Evolutionary conservation across 2,797 vertebrate species (phyloP).

Genomic region (Sebastes matsubarae): DNA sequence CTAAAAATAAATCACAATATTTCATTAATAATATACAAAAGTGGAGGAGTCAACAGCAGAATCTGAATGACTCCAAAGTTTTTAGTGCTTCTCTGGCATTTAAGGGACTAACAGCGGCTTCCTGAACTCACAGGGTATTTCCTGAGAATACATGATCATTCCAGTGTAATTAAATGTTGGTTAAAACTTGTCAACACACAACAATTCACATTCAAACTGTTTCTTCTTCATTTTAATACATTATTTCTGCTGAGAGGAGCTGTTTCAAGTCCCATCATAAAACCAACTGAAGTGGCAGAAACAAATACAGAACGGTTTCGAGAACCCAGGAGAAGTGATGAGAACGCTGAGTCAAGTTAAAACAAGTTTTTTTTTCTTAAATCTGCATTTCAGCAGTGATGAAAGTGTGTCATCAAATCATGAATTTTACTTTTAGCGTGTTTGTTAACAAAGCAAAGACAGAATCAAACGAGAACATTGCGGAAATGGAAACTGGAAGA

Average conservation of each 20-base stretch:
- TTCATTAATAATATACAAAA: background rate
- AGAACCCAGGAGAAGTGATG: background rate
- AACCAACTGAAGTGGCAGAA: slow-evolving; percentile 9
- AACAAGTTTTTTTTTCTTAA: background rate
- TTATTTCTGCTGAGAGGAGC: slow-evolving; percentile 32
- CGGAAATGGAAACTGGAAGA: background rate
- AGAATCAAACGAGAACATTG: background rate
- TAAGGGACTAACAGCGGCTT: too few species aligned
- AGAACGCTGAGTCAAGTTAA: background rate
- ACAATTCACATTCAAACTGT: background rate
- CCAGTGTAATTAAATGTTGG: background rate
- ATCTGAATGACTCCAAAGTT: background rate
- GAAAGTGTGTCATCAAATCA: background rate
- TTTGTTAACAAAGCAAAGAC: background rate
- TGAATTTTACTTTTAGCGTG: too few species aligned
- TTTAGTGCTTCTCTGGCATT: too few species aligned
- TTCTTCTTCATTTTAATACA: slow-evolving; percentile 18
- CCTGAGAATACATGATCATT: background rate
- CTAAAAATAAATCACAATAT: background rate
- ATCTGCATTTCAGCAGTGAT: background rate
- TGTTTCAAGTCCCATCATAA: slow-evolving; percentile 18
- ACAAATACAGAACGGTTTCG: background rate
- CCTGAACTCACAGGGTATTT: background rate
- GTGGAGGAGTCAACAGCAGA: background rate
- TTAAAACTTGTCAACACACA: background rate